Evolutionary conservation across 2,797 vertebrate species (phyloP).

Genomic region (Ambastaia sidthimunki): DNA sequence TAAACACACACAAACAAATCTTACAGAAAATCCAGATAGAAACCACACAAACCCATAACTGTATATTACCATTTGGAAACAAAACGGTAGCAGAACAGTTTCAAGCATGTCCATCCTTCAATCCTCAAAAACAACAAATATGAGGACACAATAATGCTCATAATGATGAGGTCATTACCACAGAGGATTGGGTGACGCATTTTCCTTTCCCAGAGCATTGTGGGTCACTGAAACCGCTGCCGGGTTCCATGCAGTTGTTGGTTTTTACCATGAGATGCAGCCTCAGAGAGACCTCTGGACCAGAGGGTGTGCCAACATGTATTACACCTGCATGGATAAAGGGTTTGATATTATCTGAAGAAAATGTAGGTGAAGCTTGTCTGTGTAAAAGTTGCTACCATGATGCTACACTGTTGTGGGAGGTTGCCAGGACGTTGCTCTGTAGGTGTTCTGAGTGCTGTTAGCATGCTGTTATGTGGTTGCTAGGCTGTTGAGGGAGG

Average conservation of each 20-base stretch:
- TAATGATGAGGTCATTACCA: constrained; percentile 78
- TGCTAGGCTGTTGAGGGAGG: too few species aligned
- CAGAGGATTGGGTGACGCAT: constrained; percentile 86
- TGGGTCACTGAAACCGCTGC: constrained; percentile 77
- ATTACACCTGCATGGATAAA: constrained; percentile 75
- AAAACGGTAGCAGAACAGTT: neutral
- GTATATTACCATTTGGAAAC: neutral
- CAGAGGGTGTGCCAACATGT: constrained; percentile 68
- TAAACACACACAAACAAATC: constrained; percentile 6
- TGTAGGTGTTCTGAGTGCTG: too few species aligned
- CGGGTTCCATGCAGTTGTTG: constrained; percentile 85
- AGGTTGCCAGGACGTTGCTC: too few species aligned
- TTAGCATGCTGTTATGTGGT: too few species aligned
- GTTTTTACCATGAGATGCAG: constrained; percentile 90
- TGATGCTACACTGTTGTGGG: too few species aligned
- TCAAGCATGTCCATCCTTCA: neutral
- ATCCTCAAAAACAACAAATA: neutral
- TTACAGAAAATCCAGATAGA: neutral
- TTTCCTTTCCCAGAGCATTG: constrained; percentile 91
- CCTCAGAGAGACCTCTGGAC: constrained; percentile 87
- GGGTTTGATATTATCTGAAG: neutral
- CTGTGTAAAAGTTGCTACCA: too few species aligned
- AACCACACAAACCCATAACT: neutral
- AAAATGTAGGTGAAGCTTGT: too few species aligned
- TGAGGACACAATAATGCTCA: neutral